Conservation (phyloP, 2,797 vertebrate genomes). For the Enteromius radiatus region DNA sequence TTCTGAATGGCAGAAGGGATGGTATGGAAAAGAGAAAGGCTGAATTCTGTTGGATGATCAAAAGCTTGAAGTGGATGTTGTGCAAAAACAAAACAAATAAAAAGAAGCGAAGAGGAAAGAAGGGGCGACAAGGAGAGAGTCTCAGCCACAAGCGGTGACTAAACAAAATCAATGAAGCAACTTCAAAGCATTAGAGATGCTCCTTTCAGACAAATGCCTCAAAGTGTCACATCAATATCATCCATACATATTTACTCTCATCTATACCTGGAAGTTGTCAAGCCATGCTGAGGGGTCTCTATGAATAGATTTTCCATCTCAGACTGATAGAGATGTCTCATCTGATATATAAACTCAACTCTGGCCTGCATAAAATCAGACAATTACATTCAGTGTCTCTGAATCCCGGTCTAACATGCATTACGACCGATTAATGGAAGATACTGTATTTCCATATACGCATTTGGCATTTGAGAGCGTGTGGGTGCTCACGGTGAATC, state of each 20-base stretch:
- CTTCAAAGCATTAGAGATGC: slow-evolving; percentile 62
- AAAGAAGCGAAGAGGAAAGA: slow-evolving; percentile 18
- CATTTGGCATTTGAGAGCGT: neutral
- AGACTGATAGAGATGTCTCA: neutral
- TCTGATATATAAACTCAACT: slow-evolving; percentile 26
- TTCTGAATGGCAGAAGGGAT: neutral
- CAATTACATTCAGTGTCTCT: neutral
- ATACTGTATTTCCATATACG: neutral
- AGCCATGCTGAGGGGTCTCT: slow-evolving; percentile 11
- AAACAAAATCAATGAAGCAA: slow-evolving; percentile 67
- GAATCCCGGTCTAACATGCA: neutral
- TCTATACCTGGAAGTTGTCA: slow-evolving; percentile 43
- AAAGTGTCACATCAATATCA: slow-evolving; percentile 57
- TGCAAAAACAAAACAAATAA: slow-evolving; percentile 18
- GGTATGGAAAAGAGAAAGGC: neutral
- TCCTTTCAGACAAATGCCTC: slow-evolving; percentile 54
- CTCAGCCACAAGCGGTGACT: slow-evolving; percentile 9
- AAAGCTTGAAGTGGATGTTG: slow-evolving; percentile 18
- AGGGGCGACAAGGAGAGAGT: slow-evolving; percentile 19
- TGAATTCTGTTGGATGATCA: slow-evolving; percentile 21
- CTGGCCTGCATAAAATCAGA: neutral
- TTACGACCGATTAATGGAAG: neutral
- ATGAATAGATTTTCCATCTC: slow-evolving; percentile 25
- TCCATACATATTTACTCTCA: slow-evolving; percentile 44
- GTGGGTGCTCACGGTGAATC: neutral